These are phyloP conservation scores for Drosophila subpulchrella DNA, from an alignment of 1,140 invertebrate genomes.

Conservation along the genomic window DNA sequence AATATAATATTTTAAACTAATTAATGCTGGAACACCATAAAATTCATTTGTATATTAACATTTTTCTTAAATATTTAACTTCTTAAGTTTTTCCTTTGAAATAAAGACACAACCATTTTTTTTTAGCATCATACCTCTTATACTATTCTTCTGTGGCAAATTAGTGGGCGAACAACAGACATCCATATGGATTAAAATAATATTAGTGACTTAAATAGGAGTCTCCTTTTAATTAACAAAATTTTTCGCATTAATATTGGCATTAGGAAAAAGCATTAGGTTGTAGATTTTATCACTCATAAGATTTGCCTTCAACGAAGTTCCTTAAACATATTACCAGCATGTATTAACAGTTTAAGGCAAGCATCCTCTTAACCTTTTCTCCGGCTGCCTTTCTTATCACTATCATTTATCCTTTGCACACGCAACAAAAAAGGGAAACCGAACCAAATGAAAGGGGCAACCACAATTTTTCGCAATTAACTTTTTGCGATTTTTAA, in stretches of 20 bases:
- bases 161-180: no score
- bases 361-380: background rate
- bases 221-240: no score
- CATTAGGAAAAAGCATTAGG: background rate
- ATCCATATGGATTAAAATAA: no score
- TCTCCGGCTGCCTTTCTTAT: conserved; percentile 42
- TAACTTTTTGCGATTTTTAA: conserved; percentile 78
- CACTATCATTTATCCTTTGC: conserved; percentile 49
- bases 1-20: no score
- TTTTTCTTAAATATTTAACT: no score
- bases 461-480: conserved; percentile 59
- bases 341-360: background rate
- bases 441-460: conserved; percentile 23
- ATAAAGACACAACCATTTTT: no score
- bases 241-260: background rate
- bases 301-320: background rate
- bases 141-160: no score
- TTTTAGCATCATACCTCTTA: no score
- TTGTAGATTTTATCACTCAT: background rate
- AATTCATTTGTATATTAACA: no score
- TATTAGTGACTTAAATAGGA: no score
- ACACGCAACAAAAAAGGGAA: conserved; percentile 58
- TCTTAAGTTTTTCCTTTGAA: no score
- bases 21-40: no score
- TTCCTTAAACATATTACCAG: background rate